A percentile compares a stretch with the other conserved stretches of the same genome.
phyloP scores from a whole-genome alignment of 2,888 invertebrate species.

The Halictus quadricinctus region DNA sequence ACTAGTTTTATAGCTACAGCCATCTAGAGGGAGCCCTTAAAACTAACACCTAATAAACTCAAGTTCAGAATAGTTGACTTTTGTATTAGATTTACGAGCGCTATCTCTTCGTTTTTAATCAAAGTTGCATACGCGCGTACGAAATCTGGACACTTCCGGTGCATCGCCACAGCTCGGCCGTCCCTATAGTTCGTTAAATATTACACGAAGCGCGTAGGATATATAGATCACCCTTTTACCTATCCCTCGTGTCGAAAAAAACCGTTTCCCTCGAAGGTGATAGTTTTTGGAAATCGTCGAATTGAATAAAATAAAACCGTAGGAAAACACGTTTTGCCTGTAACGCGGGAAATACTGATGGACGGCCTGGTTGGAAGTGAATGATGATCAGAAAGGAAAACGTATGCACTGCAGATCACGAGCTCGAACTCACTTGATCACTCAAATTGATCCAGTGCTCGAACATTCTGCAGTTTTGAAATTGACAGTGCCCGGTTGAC shows the following conservation, averaged over 20 bases:
- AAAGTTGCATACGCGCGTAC: constrained; percentile 15
- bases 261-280: constrained; percentile 7
- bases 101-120: neutral
- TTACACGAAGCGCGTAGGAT: constrained; percentile 23
- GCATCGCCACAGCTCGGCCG: neutral
- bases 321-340: neutral
- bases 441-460: neutral
- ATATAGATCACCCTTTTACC: constrained; percentile 33
- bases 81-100: neutral
- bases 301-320: constrained; percentile 10
- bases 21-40: neutral
- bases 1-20: too few relatives aligned
- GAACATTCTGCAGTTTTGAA: neutral
- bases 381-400: neutral
- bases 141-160: constrained; percentile 24
- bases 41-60: neutral
- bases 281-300: constrained; percentile 20
- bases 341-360: neutral
- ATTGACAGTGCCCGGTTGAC: neutral
- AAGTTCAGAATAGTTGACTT: neutral
- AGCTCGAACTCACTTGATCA: neutral
- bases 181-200: constrained; percentile 31
- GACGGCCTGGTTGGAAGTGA: neutral
- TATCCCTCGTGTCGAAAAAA: constrained; percentile 21
- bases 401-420: neutral